These are phyloP conservation scores for Echinarachnius parma DNA, from an alignment of 53 echinoderm and acorn worm genomes.

Conservation along the genomic window DNA sequence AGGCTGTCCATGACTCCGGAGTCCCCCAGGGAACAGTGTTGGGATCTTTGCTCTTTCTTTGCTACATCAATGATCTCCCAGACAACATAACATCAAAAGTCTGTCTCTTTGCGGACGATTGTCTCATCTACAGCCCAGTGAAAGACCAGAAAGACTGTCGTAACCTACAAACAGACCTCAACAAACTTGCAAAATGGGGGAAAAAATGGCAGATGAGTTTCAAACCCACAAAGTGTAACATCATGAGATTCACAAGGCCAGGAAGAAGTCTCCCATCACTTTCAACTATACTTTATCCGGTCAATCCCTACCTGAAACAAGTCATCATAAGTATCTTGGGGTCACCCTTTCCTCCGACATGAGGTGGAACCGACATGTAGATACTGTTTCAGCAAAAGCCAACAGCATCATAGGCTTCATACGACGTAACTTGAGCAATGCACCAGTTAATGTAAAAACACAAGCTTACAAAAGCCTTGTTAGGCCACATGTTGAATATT, in stretches of 20 bases:
- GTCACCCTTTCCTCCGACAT: constrained; percentile 20
- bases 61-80: constrained; percentile 23
- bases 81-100: neutral
- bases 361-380: constrained; percentile 21
- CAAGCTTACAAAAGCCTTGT: constrained; percentile 45
- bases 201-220: constrained; percentile 25
- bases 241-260: constrained; percentile 13
- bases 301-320: neutral
- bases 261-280: neutral
- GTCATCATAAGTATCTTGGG: constrained; percentile 30
- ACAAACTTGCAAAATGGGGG: constrained; percentile 5
- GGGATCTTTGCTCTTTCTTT: constrained; percentile 8
- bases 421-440: constrained; percentile 17
- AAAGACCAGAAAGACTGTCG: constrained; percentile 18
- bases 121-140: constrained; percentile 9
- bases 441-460: constrained; percentile 9
- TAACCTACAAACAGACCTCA: constrained; percentile 16
- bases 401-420: constrained; percentile 30
- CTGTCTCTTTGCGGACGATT: constrained; percentile 18
- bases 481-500: constrained; percentile 23
- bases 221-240: constrained; percentile 20
- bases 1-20: constrained; percentile 26
- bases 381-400: constrained; percentile 14
- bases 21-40: constrained; percentile 33
- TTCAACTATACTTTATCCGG: constrained; percentile 10